Conservation (phyloP, 2,113 vertebrate genomes). For the Setophaga petechia region DNA sequence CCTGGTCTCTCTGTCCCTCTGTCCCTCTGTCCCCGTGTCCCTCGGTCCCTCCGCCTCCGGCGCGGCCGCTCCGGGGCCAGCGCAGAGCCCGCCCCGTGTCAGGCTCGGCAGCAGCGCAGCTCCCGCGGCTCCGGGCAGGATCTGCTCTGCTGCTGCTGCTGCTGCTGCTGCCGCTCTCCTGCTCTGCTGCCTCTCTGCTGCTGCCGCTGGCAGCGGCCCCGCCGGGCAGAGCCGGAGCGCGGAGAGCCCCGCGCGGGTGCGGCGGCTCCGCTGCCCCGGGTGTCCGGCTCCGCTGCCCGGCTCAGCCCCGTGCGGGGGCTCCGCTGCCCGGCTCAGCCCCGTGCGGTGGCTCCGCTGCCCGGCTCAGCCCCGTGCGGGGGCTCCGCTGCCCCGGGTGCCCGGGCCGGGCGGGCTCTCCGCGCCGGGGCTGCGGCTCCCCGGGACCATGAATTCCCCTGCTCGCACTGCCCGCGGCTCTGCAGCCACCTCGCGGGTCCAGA, state of each 20-base stretch:
- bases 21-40: not conserved
- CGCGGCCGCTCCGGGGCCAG: not conserved
- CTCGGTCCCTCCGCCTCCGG: not conserved
- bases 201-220: not conserved
- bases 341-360: not conserved
- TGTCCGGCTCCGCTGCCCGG: too few relatives aligned
- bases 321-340: not conserved
- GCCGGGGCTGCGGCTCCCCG: constrained; percentile 32
- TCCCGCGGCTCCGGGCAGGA: not conserved
- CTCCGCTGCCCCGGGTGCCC: not conserved
- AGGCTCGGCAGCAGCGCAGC: not conserved
- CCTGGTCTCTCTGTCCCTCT: not conserved
- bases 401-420: too few relatives aligned
- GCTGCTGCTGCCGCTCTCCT: not conserved
- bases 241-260: constrained; percentile 19
- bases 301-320: too few relatives aligned
- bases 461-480: not conserved
- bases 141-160: not conserved
- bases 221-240: constrained; percentile 39
- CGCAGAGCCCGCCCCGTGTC: not conserved
- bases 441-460: constrained; percentile 24
- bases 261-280: not conserved
- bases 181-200: not conserved
- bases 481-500: constrained; percentile 18
- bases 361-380: not conserved